Percentiles rank a stretch among this genome's conserved stretches.
Conservation (phyloP, 2,797 vertebrate genomes). For the Hydrocynus forskahlii region DNA sequence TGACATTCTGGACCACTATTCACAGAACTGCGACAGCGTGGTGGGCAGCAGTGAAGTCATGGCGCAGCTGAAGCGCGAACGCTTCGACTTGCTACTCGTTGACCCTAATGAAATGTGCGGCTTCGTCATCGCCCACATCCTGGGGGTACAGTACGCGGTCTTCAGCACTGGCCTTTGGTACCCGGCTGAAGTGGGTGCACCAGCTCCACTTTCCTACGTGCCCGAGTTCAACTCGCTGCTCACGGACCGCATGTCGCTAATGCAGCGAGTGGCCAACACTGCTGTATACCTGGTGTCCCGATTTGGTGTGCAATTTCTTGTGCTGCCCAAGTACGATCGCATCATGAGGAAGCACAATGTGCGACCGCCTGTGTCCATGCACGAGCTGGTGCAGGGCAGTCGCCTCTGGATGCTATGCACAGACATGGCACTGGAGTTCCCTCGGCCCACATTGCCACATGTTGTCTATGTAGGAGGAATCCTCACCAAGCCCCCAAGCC, state of each 20-base stretch:
- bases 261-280: constrained; percentile 91
- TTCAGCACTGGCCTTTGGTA: constrained; percentile 99
- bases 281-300: constrained; percentile 91
- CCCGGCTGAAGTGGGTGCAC: constrained; percentile 95
- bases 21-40: constrained; percentile 94
- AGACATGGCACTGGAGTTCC: constrained; percentile 96
- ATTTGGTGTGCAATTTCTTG: constrained; percentile 92
- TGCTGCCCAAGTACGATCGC: constrained; percentile 94
- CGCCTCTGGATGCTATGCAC: constrained; percentile 98
- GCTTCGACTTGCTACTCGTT: constrained; percentile 94
- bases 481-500: constrained; percentile 90
- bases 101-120: constrained; percentile 99
- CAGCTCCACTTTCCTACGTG: constrained; percentile 94
- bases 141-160: constrained; percentile 92
- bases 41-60: constrained; percentile 89
- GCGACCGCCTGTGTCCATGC: constrained; percentile 87
- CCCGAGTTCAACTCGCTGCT: constrained; percentile 98
- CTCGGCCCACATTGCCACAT: constrained; percentile 94
- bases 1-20: constrained; percentile 96
- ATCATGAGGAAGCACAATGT: constrained; percentile 93
- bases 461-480: constrained; percentile 98
- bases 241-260: constrained; percentile 92
- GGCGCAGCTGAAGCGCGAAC: constrained; percentile 83
- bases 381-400: constrained; percentile 92
- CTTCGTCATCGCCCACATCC: constrained; percentile 93